Evolutionary conservation across 2,888 invertebrate genomes (phyloP), one percentile per base, ranked within the genome.

Genomic region (Pseudolycoriella hygida): DNA sequence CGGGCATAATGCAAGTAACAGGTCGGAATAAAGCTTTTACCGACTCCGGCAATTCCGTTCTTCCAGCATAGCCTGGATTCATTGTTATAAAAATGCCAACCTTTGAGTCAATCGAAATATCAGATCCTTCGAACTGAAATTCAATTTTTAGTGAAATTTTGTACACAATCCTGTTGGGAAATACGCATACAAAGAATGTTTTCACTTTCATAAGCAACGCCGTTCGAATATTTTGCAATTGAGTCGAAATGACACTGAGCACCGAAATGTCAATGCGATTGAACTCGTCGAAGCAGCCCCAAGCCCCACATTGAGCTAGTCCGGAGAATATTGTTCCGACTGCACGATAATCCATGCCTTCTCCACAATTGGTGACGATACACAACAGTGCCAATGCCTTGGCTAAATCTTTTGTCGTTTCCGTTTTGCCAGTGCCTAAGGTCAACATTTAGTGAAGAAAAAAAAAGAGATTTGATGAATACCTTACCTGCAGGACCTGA

Each of bases 201-300:
- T 76, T 76, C 2, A 83, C 66, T 55, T 80, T 81, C 61, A 78
- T 74, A 43, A 87, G 71, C 42, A 93, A 63, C 0, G 85, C 92
- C 54, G 80, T 85, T 46, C 87, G 73, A 48, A 93, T 90, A 12
- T 87, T 87, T 61, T 89, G 90, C 51, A 93, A 66, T 60, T 92
- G 92, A 0, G 87, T 83, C 0, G 92, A 92, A 56, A 94, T 90
- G 2, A 93, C 92, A 14, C 90, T 92, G 17, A 93, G 67, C 41
- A 92, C 90, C 0, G 92, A 90, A 3, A 89, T 79, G 51, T 92
- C 89, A 52, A 94, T 92, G 31, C 90, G 71, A 64, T 93, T 92
- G 67, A 93, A 93, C 65, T 92, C 90, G 54, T 93, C 92, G 58
- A 93, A 93, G 60, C 92, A 93, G 2, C 92, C 93, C 93, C 93